Percentiles rank a stretch among this genome's conserved stretches.
These are phyloP conservation scores for Erithacus rubecula DNA, from an alignment of 2,797 vertebrate species.

Conservation along the genomic window DNA sequence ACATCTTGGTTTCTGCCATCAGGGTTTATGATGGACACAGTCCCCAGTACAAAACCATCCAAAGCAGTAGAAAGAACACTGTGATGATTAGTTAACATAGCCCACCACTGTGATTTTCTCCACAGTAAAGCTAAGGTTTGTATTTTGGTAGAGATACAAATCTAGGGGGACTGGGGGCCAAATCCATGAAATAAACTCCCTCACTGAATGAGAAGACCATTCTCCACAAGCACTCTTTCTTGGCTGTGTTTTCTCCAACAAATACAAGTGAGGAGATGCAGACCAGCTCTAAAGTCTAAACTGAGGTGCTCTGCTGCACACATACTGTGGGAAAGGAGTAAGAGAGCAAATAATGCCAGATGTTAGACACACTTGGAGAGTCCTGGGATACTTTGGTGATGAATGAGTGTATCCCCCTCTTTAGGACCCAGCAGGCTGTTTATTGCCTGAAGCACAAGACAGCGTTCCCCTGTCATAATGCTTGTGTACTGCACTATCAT, in stretches of 20 bases:
- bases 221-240: not conserved
- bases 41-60: not conserved
- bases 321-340: not conserved
- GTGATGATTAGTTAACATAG: not conserved
- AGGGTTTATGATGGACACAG: not conserved
- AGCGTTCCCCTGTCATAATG: fast-evolving
- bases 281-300: not conserved
- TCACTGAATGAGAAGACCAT: not conserved
- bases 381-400: not conserved
- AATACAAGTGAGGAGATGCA: not conserved
- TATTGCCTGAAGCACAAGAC: not conserved
- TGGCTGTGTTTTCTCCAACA: not conserved
- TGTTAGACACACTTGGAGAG: not conserved
- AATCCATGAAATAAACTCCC: not conserved
- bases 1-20: not conserved
- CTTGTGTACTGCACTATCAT: not conserved
- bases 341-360: not conserved
- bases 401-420: not conserved
- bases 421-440: not conserved
- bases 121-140: not conserved
- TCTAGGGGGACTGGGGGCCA: not conserved
- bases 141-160: not conserved
- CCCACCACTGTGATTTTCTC: not conserved
- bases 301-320: not conserved
- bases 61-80: not conserved